Evolutionary conservation across 1,140 invertebrate genomes (phyloP).

Genomic region (Drosophila tsacasi): DNA sequence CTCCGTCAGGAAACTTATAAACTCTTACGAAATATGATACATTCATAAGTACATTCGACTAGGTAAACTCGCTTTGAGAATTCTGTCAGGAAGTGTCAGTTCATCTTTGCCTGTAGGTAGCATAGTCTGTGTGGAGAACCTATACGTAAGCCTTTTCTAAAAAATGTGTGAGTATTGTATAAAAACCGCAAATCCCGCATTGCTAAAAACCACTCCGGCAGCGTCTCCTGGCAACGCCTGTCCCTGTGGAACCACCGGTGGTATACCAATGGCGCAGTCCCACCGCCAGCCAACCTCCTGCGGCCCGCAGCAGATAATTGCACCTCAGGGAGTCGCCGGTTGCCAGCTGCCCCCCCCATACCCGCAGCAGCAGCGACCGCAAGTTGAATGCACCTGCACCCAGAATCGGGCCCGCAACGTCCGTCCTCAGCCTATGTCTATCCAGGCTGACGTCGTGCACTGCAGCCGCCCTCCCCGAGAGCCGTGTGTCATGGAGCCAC

Average conservation of each 20-base stretch:
- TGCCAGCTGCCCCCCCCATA: slow-evolving; percentile 9
- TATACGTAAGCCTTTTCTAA: background rate
- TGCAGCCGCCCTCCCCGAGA: slow-evolving; percentile 18
- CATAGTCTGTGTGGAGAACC: slow-evolving; percentile 9
- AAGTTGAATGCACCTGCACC: slow-evolving; percentile 45
- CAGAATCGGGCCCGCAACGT: slow-evolving; percentile 1
- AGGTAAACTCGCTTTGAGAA: background rate
- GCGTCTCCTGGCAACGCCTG: slow-evolving; percentile 52
- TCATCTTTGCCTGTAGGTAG: slow-evolving; percentile 7
- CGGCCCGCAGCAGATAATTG: slow-evolving; percentile 8
- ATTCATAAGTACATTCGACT: background rate
- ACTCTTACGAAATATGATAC: background rate
- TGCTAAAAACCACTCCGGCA: background rate
- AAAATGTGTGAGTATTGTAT: slow-evolving; percentile 43
- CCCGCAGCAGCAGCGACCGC: background rate
- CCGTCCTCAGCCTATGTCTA: background rate
- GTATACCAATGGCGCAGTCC: background rate
- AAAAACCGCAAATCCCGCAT: background rate
- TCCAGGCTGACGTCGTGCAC: slow-evolving; percentile 45
- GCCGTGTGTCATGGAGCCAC: background rate
- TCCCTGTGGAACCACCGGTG: slow-evolving; percentile 48
- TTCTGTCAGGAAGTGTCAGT: slow-evolving; percentile 7
- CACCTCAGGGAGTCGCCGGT: background rate
- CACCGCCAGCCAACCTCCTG: background rate
- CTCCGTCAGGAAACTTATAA: background rate